Base-by-base conservation (phyloP, 2,797 vertebrate genomes). In the Alosa sapidissima region DNA sequence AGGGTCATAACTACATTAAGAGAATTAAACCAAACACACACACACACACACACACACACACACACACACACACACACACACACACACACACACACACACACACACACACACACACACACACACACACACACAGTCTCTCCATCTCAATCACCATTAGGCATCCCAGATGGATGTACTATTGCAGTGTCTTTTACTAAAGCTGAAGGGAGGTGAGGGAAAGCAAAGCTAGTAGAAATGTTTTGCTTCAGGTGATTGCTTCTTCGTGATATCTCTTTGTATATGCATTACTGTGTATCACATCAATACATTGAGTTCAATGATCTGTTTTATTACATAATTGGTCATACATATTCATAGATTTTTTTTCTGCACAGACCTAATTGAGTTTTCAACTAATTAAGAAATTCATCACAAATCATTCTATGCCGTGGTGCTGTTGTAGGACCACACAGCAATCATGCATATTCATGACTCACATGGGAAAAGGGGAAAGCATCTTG, bases 1-100 rank as follows among this genome's bases (percentile, higher is more conserved):
- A 19, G 65, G 33, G 48, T 81, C 60, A 83, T 14, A 24, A 81
- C 51, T 60, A 81, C 90, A 87, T 90, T 91, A 87, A 81, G 81
- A 82, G 83, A 87, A 90, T 88, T 78, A 88, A 89, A 84, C 72
- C 85, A 52, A 21, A 28, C 51, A 51, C 47, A 81, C 82, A 49
- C 1, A 51, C 24, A 58, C 13, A 45, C 48, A 68, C 60, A 62
- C 21, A 81, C 60, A 54, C 55, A 41, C 62, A 75, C 16, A 45
- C 83, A 81, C 49, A 84, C 11, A 10, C 36, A 49, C 48, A 81
- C 11, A 19, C n/a, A 10, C 52, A 33, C 36, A 28, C 28, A 28
- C 28, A 28, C 28, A 28, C 28, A 28, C 28, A 28, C 28, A 28
- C 28, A 28, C 28, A 28, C 28, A 28, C 28, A 28, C 28, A 62